Conservation (phyloP, 2,888 invertebrate genomes). For the Rosalia funebris region DNA sequence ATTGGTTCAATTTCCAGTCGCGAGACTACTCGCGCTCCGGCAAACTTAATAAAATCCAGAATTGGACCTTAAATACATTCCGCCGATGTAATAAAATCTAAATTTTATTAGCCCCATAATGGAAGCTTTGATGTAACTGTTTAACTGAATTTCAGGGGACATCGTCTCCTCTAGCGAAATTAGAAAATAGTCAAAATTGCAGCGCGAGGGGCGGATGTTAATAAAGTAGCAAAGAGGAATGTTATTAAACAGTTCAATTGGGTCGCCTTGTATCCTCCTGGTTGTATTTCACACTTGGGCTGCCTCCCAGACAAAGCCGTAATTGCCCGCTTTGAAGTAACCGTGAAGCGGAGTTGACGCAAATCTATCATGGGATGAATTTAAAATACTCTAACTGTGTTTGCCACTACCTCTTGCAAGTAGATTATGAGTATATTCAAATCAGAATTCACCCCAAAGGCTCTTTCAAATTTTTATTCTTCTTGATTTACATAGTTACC, state of each 20-base stretch:
- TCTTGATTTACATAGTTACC: too few relatives aligned
- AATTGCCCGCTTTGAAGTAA: slow-evolving; percentile 56
- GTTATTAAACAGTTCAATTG: slow-evolving; percentile 52
- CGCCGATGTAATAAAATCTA: background rate
- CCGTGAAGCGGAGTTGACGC: too few relatives aligned
- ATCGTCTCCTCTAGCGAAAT: background rate
- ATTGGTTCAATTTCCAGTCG: background rate
- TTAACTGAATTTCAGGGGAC: background rate
- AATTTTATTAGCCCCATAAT: slow-evolving; percentile 6
- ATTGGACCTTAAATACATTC: slow-evolving; percentile 1
- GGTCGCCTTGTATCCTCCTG: slow-evolving; percentile 50
- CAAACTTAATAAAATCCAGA: slow-evolving; percentile 1
- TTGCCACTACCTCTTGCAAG: too few relatives aligned
- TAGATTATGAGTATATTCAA: too few relatives aligned
- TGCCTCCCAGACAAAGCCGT: slow-evolving; percentile 52
- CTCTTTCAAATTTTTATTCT: too few relatives aligned
- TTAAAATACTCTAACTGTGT: too few relatives aligned
- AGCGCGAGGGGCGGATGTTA: background rate
- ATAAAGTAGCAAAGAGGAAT: slow-evolving; percentile 37
- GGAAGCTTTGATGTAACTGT: slow-evolving; percentile 1
- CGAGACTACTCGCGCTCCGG: background rate
- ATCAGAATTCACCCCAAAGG: too few relatives aligned
- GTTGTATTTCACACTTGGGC: slow-evolving; percentile 56
- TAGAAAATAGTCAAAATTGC: slow-evolving; percentile 5
- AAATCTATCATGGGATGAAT: too few relatives aligned